Evolutionary conservation across 1,140 invertebrate species (phyloP).

Genomic region (Diorhabda sublineata): DNA sequence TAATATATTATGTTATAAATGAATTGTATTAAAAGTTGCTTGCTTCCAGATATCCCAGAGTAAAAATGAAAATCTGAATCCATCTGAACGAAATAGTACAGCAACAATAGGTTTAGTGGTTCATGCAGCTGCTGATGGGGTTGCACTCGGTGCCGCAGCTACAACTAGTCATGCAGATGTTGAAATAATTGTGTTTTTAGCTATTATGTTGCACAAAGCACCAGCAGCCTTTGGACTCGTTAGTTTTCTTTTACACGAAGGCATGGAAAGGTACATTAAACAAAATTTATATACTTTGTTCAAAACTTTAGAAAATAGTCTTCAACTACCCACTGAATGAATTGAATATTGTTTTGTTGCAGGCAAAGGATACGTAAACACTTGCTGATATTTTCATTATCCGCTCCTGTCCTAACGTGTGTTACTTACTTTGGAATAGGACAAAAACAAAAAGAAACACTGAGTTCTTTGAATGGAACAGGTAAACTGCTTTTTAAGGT

Average conservation of each 20-base stretch:
- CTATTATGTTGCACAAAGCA: constrained; percentile 99
- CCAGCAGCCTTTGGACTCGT: constrained; percentile 98
- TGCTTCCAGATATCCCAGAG: constrained; percentile 55
- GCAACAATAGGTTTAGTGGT: constrained; percentile 95
- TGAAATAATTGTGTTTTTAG: constrained; percentile 95
- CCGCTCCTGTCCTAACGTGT: constrained; percentile 86
- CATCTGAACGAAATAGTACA: constrained; percentile 72
- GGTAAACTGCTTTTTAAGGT: constrained; percentile 42
- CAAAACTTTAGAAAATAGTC: constrained; percentile 3
- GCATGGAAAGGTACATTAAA: constrained; percentile 66
- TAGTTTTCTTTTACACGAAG: constrained; percentile 93
- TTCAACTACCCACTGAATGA: neutral
- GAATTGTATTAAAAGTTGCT: neutral
- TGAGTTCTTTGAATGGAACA: constrained; percentile 84
- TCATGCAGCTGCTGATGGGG: constrained; percentile 96
- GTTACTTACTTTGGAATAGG: constrained; percentile 92
- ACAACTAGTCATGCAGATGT: constrained; percentile 92
- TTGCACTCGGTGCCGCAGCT: constrained; percentile 93
- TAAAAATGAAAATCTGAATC: constrained; percentile 59
- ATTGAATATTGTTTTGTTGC: neutral
- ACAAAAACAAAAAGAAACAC: constrained; percentile 69
- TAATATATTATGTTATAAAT: too few species aligned
- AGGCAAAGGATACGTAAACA: constrained; percentile 82
- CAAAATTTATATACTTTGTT: constrained; percentile 8
- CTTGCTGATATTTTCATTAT: constrained; percentile 88